Base-by-base conservation (phyloP, 30 jellyfish, hydroid and myxozoan species). In the Haliclystus octoradiatus region DNA sequence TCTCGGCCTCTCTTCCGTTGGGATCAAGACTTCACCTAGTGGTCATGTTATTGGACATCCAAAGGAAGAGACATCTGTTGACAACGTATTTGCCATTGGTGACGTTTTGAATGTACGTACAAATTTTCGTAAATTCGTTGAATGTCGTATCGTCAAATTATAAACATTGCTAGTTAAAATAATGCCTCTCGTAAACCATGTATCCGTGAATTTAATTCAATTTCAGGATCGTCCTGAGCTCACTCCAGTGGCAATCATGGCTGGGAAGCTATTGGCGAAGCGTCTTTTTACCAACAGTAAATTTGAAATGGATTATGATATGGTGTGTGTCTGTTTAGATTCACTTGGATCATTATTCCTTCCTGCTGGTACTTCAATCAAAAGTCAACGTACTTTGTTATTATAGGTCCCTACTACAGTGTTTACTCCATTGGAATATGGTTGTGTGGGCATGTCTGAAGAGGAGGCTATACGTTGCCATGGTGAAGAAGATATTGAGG, bases 171-270 rank as follows among this genome's bases (percentile, higher is more conserved):
- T n/a, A n/a, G n/a, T n/a, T n/a, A n/a, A n/a, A n/a, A n/a, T n/a
- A n/a, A n/a, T n/a, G n/a, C n/a, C n/a, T n/a, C n/a, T n/a, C n/a
- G n/a, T n/a, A n/a, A n/a, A n/a, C n/a, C n/a, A n/a, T n/a, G n/a
- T n/a, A n/a, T n/a, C n/a, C n/a, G n/a, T n/a, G n/a, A n/a, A n/a
- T n/a, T n/a, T n/a, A n/a, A n/a, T 40, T 40, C 57, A 40, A 9
- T 28, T 0, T 1, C 27, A 81, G 94, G 86, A 67, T 32, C 65
- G 94, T 19, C 94, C 94, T 1, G 94, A 81, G 65, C 86, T 81
- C 5, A 81, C 94, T n/a, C 94, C 94, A 28, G 86, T 73, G 2
- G 94, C 94, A 15, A 81, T 72, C 3, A 81, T 81, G 94, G 94
- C 94, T 62, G 94, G 94, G 1, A 71, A 67, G 50, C 50, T 71